These are phyloP conservation scores for Cancer borealis DNA, from an alignment of 2,888 invertebrate species.

Conservation along the genomic window DNA sequence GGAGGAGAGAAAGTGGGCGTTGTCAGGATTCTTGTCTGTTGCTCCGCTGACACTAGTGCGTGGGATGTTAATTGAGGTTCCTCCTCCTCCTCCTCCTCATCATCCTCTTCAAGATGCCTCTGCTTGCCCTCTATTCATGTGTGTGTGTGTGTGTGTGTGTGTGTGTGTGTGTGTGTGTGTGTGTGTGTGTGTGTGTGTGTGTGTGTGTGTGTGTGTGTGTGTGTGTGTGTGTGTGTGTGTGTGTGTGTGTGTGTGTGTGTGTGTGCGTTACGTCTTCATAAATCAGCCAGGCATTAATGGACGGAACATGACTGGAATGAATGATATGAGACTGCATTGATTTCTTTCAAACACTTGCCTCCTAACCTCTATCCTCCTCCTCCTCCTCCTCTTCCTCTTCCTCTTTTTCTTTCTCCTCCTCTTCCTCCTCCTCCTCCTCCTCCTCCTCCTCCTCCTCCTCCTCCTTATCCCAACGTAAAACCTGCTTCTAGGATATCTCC, in stretches of 20 bases:
- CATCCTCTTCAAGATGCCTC: neutral
- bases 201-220: conserved; percentile 40
- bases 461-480: neutral
- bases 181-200: conserved; percentile 37
- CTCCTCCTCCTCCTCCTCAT: neutral
- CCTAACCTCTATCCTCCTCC: neutral
- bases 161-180: conserved; percentile 37
- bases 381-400: neutral
- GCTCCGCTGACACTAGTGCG: conserved; percentile 23
- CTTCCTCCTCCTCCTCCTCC: neutral
- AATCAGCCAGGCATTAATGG: neutral
- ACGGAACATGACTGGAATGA: neutral
- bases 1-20: conserved; percentile 9
- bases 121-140: neutral
- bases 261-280: neutral
- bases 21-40: conserved; percentile 28
- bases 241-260: conserved; percentile 37
- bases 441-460: neutral
- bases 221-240: conserved; percentile 31
- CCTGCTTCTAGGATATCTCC: neutral
- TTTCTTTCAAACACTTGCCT: neutral
- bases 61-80: conserved; percentile 40
- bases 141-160: conserved; percentile 35
- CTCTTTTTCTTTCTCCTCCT: neutral
- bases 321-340: neutral